Percentiles rank a stretch among this genome's conserved stretches.
Conservation (phyloP, 30 jellyfish, hydroid and myxozoan genomes). For the Aurelia aurita complex sp. Pacific region DNA sequence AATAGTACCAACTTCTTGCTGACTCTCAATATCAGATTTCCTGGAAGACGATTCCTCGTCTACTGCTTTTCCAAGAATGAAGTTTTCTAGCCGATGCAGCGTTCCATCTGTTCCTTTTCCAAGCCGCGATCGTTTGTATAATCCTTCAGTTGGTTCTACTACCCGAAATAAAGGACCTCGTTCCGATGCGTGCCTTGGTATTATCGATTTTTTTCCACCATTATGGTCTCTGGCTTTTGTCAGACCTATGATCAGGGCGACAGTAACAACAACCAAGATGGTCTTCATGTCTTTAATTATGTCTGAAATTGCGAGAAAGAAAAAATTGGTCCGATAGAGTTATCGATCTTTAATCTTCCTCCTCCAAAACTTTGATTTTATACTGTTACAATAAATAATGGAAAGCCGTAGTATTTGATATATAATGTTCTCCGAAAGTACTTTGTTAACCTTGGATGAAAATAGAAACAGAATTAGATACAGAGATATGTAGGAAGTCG, state of each 20-base stretch:
- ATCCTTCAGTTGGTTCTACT: conserved; percentile 28
- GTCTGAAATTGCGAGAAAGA: not conserved
- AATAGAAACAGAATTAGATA: too few species aligned
- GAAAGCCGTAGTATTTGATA: too few species aligned
- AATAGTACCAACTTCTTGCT: conserved; percentile 28
- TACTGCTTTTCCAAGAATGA: conserved; percentile 18
- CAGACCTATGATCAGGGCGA: conserved; percentile 9
- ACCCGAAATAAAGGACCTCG: conserved; percentile 11
- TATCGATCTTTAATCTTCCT: too few species aligned
- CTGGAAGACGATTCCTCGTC: not conserved
- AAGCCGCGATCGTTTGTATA: conserved; percentile 32
- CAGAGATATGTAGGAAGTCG: too few species aligned
- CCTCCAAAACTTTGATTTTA: too few species aligned
- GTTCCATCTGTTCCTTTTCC: conserved; percentile 7
- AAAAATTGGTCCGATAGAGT: too few species aligned
- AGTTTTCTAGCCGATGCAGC: conserved; percentile 43
- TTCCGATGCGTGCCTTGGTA: conserved; percentile 64
- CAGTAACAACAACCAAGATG: not conserved
- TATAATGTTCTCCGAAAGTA: too few species aligned
- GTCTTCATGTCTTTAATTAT: not conserved
- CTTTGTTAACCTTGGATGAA: too few species aligned
- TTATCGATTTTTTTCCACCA: conserved; percentile 46
- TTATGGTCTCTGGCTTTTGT: conserved; percentile 5
- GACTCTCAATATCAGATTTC: conserved; percentile 53
- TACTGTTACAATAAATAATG: too few species aligned